Evolutionary conservation across 2,797 vertebrate species (phyloP).

Genomic region (Loriculus beryllinus): DNA sequence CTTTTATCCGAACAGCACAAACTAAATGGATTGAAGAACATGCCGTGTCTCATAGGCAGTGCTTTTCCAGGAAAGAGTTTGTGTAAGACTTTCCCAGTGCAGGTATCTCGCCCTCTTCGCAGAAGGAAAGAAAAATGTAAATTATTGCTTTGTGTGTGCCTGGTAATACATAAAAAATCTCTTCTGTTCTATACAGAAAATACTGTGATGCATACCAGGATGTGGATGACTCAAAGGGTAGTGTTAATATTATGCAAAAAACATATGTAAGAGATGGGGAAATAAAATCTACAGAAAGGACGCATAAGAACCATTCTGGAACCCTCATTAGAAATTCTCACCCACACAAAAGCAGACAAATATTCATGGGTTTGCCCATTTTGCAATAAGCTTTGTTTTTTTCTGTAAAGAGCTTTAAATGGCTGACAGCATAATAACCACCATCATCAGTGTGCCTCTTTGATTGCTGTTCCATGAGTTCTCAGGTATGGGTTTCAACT

Average conservation of each 20-base stretch:
- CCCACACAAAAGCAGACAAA: neutral
- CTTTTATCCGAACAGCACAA: neutral
- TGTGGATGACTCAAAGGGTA: slow-evolving; percentile 24
- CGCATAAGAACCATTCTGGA: neutral
- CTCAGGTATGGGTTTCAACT: neutral
- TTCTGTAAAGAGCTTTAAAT: neutral
- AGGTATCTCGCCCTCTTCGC: neutral
- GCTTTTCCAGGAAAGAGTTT: neutral
- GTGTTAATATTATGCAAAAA: neutral
- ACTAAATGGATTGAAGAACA: neutral
- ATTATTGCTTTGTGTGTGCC: neutral
- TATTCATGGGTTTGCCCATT: neutral
- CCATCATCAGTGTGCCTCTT: neutral
- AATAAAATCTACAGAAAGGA: neutral
- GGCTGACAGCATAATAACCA: neutral
- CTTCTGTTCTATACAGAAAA: neutral
- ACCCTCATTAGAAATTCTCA: neutral
- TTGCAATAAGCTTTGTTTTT: neutral
- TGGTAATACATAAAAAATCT: neutral
- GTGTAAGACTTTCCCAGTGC: neutral
- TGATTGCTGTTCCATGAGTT: neutral
- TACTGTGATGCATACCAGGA: neutral
- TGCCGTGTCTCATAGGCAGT: neutral
- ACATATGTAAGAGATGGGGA: neutral
- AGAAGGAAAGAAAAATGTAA: neutral